Evolutionary conservation across 2,797 vertebrate species (phyloP).

Genomic region (Neopelma chrysocephalum): DNA sequence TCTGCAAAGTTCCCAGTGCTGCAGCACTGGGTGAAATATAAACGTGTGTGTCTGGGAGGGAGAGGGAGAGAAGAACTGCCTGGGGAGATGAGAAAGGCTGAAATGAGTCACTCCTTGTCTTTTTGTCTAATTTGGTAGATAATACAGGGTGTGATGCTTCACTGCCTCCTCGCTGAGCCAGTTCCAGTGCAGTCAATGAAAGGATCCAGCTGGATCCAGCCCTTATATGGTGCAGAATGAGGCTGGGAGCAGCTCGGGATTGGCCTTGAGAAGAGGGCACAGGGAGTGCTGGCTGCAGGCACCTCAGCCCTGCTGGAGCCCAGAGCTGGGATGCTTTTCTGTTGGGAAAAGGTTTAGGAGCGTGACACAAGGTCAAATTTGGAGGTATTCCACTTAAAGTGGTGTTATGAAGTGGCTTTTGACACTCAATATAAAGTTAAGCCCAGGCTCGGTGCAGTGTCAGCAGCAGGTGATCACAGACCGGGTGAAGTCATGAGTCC

Average conservation of each 20-base stretch:
- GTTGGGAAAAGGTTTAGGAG: not conserved
- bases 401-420: not conserved
- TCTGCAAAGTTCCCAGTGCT: not conserved
- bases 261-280: not conserved
- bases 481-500: not conserved
- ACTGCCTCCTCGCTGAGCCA: not conserved
- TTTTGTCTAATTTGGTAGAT: conserved; percentile 43
- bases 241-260: not conserved
- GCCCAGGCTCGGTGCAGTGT: accelerated
- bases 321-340: not conserved
- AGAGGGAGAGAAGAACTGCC: not conserved
- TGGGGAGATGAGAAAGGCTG: conserved; percentile 1
- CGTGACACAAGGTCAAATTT: not conserved
- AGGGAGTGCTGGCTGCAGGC: not conserved
- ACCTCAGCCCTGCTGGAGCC: too few relatives aligned
- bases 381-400: not conserved
- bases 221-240: not conserved
- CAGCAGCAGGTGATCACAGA: not conserved
- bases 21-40: not conserved
- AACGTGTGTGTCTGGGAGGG: not conserved
- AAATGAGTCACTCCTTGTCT: not conserved
- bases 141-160: not conserved
- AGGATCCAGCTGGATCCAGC: not conserved
- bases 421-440: not conserved
- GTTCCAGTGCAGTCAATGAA: not conserved